Conservation (phyloP, 1,140 invertebrate species). For the Drosophila asahinai region DNA sequence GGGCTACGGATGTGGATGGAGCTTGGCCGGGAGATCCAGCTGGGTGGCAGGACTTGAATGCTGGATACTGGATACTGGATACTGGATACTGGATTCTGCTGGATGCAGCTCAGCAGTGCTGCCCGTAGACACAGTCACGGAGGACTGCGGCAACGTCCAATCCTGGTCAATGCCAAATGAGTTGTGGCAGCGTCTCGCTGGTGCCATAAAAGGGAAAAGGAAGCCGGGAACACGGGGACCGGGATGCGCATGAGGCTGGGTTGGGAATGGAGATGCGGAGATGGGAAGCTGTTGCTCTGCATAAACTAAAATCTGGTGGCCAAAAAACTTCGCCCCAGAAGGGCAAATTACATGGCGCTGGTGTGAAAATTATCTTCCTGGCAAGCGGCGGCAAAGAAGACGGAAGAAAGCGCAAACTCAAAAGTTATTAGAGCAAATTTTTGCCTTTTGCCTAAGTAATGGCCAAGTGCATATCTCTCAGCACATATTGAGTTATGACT, state of each 20-base stretch:
- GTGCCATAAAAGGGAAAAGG: slow-evolving; percentile 67
- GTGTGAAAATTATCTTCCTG: slow-evolving; percentile 77
- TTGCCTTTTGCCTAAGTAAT: slow-evolving; percentile 79
- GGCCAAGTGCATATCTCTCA: slow-evolving; percentile 78
- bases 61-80: slow-evolving; percentile 17
- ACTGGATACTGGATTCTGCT: slow-evolving; percentile 7
- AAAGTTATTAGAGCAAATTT: slow-evolving; percentile 78
- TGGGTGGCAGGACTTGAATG: slow-evolving; percentile 9
- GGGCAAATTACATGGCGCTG: slow-evolving; percentile 53
- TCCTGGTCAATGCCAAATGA: slow-evolving; percentile 77
- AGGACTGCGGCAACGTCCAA: slow-evolving; percentile 47
- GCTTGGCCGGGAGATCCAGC: slow-evolving; percentile 22
- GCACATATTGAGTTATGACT: slow-evolving; percentile 82
- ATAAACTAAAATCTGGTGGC: slow-evolving; percentile 57
- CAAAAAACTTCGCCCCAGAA: slow-evolving; percentile 53
- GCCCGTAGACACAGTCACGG: slow-evolving; percentile 52
- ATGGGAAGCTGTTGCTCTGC: slow-evolving; percentile 64
- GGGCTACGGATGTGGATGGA: slow-evolving; percentile 42
- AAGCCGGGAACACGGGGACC: slow-evolving; percentile 5
- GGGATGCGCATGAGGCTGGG: neutral
- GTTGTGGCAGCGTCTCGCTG: slow-evolving; percentile 74
- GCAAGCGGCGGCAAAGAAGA: slow-evolving; percentile 53
- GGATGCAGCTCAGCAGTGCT: slow-evolving; percentile 6
- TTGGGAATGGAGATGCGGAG: neutral
- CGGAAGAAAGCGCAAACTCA: slow-evolving; percentile 69